Conservation (phyloP, 2,797 vertebrate species). For the Enteromius trimaculatus region DNA sequence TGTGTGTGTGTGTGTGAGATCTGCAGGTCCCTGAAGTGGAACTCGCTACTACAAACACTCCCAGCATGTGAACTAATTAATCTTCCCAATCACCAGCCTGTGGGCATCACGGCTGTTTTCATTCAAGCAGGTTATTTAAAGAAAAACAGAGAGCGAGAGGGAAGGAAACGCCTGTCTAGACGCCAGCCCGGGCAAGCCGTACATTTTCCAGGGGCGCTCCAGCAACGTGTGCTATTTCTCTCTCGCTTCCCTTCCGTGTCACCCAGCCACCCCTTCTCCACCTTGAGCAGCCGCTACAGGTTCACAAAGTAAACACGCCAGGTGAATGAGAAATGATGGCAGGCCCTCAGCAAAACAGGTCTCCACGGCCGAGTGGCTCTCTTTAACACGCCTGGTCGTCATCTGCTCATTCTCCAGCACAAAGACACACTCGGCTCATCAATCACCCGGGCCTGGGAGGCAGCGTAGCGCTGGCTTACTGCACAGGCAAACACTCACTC, state of each 20-base stretch:
- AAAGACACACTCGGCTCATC: constrained; percentile 66
- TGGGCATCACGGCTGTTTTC: constrained; percentile 79
- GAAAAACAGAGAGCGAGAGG: constrained; percentile 77
- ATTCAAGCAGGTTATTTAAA: constrained; percentile 75
- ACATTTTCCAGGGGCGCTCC: constrained; percentile 79
- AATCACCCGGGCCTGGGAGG: constrained; percentile 69
- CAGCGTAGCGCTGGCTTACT: constrained; percentile 17
- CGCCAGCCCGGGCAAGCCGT: constrained; percentile 73
- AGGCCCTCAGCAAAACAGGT: constrained; percentile 76
- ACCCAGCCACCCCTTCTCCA: constrained; percentile 42
- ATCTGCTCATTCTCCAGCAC: constrained; percentile 77
- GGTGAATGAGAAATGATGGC: constrained; percentile 81
- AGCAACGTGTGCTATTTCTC: constrained; percentile 55
- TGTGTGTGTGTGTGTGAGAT: constrained; percentile 25
- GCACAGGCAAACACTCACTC: constrained; percentile 82
- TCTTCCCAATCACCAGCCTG: constrained; percentile 80
- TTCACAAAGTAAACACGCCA: constrained; percentile 82
- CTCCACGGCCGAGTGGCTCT: constrained; percentile 76
- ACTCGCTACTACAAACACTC: constrained; percentile 71
- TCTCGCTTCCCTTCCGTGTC: constrained; percentile 52
- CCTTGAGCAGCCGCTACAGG: constrained; percentile 62
- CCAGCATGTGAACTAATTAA: constrained; percentile 78
- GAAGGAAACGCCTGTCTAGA: constrained; percentile 86
- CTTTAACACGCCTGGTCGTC: constrained; percentile 77
- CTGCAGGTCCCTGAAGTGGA: constrained; percentile 46